Evolutionary conservation across 2,888 invertebrate species (phyloP).

Genomic region (Cryptocephalus moraei): DNA sequence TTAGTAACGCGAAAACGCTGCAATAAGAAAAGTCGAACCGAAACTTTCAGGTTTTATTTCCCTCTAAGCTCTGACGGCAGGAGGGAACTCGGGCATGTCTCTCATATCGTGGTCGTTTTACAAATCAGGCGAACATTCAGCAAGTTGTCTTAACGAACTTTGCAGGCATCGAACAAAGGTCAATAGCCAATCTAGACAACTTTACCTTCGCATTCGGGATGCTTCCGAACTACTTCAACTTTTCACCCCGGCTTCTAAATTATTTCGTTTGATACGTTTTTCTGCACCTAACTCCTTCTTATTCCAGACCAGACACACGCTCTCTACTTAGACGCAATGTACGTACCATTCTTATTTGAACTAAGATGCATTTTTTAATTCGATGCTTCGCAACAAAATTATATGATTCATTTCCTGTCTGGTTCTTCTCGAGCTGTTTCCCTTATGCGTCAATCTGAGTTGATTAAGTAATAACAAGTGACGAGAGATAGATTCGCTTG

Average conservation of each 20-base stretch:
- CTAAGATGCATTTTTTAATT: too few species aligned
- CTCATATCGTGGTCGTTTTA: constrained; percentile 32
- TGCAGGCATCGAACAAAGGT: constrained; percentile 26
- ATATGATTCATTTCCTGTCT: too few species aligned
- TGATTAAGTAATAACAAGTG: too few species aligned
- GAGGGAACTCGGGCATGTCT: constrained; percentile 23
- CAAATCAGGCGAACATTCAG: constrained; percentile 34
- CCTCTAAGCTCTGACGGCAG: constrained; percentile 20
- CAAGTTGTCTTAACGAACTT: constrained; percentile 31
- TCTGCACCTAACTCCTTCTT: too few species aligned
- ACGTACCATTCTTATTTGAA: too few species aligned
- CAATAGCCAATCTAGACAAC: constrained; percentile 29
- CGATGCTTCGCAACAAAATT: too few species aligned
- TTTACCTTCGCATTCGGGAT: constrained; percentile 18
- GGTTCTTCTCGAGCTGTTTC: too few species aligned
- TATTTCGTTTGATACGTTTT: constrained; percentile 9
- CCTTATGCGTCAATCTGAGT: too few species aligned
- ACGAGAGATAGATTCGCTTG: too few species aligned
- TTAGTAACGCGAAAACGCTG: constrained; percentile 23
- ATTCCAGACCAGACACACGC: too few species aligned
- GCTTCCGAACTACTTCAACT: constrained; percentile 12
- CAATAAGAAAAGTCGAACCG: constrained; percentile 27
- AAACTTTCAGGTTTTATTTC: constrained; percentile 26
- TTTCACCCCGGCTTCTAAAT: constrained; percentile 10
- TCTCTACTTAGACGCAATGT: too few species aligned